These are phyloP conservation scores for Notechis scutatus DNA, from an alignment of 2,113 vertebrate species.

Conservation along the genomic window DNA sequence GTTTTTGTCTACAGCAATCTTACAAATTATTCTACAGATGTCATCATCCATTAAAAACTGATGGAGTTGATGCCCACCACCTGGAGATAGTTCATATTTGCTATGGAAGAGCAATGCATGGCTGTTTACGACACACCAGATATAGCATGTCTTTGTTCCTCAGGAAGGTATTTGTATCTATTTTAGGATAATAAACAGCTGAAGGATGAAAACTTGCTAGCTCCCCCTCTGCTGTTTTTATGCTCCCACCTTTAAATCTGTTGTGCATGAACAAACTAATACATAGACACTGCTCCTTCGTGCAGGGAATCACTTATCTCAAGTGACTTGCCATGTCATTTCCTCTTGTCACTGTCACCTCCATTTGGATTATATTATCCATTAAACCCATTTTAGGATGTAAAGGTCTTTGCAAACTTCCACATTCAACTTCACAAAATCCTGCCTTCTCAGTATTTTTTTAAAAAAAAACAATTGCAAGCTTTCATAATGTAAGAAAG, in stretches of 20 bases:
- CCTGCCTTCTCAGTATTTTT: background rate
- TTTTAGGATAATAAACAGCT: slow-evolving; percentile 1
- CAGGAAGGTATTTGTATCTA: background rate
- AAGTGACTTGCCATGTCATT: background rate
- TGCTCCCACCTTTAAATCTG: background rate
- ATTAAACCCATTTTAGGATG: background rate
- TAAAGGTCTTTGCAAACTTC: background rate
- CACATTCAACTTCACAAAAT: background rate
- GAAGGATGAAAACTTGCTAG: background rate
- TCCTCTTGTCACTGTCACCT: background rate
- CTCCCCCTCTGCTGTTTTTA: background rate
- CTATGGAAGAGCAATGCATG: background rate
- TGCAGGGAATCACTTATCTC: background rate
- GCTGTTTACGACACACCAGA: background rate
- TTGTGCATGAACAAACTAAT: background rate
- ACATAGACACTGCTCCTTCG: background rate
- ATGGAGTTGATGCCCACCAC: background rate
- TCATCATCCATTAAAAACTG: background rate
- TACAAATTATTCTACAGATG: background rate
- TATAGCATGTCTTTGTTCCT: background rate
- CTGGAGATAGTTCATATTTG: background rate
- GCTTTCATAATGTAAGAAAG: background rate
- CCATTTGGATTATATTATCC: background rate
- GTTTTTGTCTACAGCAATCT: background rate
- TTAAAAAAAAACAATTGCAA: background rate